Percentiles rank a stretch among this genome's conserved stretches.
Evolutionary conservation across 2,113 vertebrate genomes (phyloP).

Genomic region (Pituophis catenifer): DNA sequence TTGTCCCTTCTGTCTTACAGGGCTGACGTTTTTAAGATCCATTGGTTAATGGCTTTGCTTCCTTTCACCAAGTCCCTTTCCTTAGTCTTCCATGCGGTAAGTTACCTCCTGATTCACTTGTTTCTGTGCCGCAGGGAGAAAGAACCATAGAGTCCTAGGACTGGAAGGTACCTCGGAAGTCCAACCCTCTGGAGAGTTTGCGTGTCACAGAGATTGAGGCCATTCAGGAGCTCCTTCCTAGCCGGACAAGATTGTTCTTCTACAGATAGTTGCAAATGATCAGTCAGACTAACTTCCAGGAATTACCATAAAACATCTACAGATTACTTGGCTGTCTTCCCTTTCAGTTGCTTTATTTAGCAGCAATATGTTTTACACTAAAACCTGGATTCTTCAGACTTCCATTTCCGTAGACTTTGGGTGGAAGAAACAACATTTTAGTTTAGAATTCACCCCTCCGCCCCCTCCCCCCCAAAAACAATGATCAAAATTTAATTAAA

Average conservation of each 20-base stretch:
- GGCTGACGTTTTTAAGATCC: slow-evolving; percentile 86
- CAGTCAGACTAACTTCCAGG: background rate
- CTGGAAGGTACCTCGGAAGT: no score
- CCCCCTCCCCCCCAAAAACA: background rate
- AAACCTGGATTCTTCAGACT: background rate
- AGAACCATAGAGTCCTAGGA: no score
- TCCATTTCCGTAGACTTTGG: background rate
- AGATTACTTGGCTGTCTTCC: background rate
- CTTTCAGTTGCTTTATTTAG: background rate
- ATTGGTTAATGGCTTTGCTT: slow-evolving; percentile 87
- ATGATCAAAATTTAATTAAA: background rate
- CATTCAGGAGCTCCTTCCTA: background rate
- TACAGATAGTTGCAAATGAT: background rate
- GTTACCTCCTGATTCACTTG: slow-evolving; percentile 29
- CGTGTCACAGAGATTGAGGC: no score
- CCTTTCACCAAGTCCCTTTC: slow-evolving; percentile 89
- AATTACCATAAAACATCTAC: background rate
- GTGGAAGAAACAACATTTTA: background rate
- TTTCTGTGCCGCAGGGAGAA: background rate
- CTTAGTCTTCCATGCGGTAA: slow-evolving; percentile 82
- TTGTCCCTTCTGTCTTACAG: slow-evolving; percentile 51
- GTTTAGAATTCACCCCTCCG: background rate
- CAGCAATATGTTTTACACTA: background rate
- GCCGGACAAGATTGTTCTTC: background rate
- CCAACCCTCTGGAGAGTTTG: no score